Evolutionary conservation across 2,888 invertebrate genomes (phyloP).

Genomic region (Linnaemya tessellans): DNA sequence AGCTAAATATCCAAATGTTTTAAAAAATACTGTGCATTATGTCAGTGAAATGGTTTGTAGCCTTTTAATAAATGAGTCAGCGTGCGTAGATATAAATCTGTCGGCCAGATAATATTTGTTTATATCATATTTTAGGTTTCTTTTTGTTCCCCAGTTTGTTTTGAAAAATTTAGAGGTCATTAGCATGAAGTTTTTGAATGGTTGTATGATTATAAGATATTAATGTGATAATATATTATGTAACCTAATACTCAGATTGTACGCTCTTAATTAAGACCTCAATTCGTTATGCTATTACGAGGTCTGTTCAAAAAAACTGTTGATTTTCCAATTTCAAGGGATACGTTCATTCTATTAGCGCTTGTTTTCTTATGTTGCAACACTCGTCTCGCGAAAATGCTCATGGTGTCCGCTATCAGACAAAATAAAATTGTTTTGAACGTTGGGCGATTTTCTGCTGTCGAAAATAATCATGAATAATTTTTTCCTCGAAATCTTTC

Average conservation of each 20-base stretch:
- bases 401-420: too few relatives aligned
- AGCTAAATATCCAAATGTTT: slow-evolving; percentile 65
- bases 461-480: too few relatives aligned
- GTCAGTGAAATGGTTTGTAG: slow-evolving; percentile 67
- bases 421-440: too few relatives aligned
- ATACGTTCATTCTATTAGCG: too few relatives aligned
- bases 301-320: too few relatives aligned
- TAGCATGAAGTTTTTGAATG: slow-evolving; percentile 7
- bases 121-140: neutral
- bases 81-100: slow-evolving; percentile 66
- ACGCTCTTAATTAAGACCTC: neutral
- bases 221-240: slow-evolving; percentile 3
- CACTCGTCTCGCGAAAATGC: too few relatives aligned
- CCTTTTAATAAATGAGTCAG: slow-evolving; percentile 71
- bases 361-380: too few relatives aligned
- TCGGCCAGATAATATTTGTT: slow-evolving; percentile 11
- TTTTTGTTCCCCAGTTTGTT: neutral
- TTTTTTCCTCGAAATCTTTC: too few relatives aligned
- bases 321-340: too few relatives aligned
- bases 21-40: slow-evolving; percentile 68
- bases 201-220: neutral
- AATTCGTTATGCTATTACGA: too few relatives aligned
- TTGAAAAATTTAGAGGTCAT: slow-evolving; percentile 22
- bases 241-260: neutral
- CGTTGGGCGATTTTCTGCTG: too few relatives aligned